Base-by-base conservation (phyloP, 2,888 invertebrate genomes). In the Meteorus cinctellus region DNA sequence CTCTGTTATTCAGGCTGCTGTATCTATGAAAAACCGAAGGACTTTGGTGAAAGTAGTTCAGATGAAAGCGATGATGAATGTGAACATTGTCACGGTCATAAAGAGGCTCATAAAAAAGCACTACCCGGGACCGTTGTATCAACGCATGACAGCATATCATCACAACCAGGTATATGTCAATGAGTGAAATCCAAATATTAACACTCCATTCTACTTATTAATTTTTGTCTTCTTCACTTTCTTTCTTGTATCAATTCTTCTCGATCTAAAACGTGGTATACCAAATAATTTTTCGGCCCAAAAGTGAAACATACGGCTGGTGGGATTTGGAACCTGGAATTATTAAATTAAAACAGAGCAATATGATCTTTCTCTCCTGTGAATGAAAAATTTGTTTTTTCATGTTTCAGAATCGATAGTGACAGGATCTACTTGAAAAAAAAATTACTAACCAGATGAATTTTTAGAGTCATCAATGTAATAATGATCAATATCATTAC, bases 1-100 rank as follows among this genome's bases (percentile, higher is more conserved):
- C 69, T 4, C 77, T 62, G 27, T 65, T 67, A 4, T 69, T 72
- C 85, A 97, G 97, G 97, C 90, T 98, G 98, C 88, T 98, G 98
- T 89, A 96, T 98, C 86, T 98, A 96, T 89, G 95, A 95, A 86
- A 98, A 98, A 89, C 97, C 96, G n/a, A 92, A 92, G 82, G 92
- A 92, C 59, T 97, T 98, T 90, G 97, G 94, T 65, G 98, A 98
- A 89, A 97, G 96, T 60, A 97, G 96, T 80, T 95, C 96, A 0
- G 95, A 95, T 75, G 93, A 94, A 60, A 94, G 94, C 75, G 94
- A 95, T 70, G 95, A 95, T 82, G 97, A 97, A 87, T 96, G 96
- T 87, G 96, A 96, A 83, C 94, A 96, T 88, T 97, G 97, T 89
- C 94, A 93, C 89, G 96, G 96, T 0, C 96, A 96, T 89, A 89